Base-by-base conservation (phyloP, 2,888 invertebrate genomes). In the Rambutsinella grinnellia region DNA sequence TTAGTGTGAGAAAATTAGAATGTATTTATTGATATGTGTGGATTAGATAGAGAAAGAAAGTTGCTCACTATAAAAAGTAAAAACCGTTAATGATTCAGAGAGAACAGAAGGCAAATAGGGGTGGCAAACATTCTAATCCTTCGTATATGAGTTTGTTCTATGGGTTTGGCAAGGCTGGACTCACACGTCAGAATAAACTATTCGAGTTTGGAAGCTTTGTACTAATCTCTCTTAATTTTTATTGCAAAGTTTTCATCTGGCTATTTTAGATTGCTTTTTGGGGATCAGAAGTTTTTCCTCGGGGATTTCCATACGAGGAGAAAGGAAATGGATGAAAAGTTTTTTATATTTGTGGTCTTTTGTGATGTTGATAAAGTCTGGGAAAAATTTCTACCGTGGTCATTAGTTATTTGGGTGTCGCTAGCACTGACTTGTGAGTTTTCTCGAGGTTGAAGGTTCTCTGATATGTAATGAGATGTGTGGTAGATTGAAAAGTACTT, bases 191-290 rank as follows among this genome's bases (percentile, higher is more conserved):
- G n/a, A 61, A 54, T 23, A 21, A 24, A 54, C 23, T 54, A 13
- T 54, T 54, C 13, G 5, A 19, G 5, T 6, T 54, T 49, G 19
- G 15, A 5, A 49, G 49, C 19, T 19, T 71, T 44, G 24, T 44
- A 28, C 27, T 71, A 58, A 71, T 71, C 70, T 63, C 68, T 54
- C 57, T 63, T 68, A 68, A 68, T 68, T 75, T 68, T 75, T 68
- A 75, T 75, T 75, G 75, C 68, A 75, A 75, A 75, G 75, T 75
- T 75, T 71, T 57, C 54, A 47, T 61, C 53, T 17, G 6, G 6
- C 28, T 62, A 47, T 36, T 36, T 36, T 36, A 36, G 36, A 36
- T 36, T 36, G 36, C 5, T 5, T 36, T n/a, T 36, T 5, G 36
- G 36, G 13, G 36, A 36, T 36, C 36, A 13, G 36, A 36, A 36